Base-by-base conservation (phyloP, 2,888 invertebrate species). In the Rotaria socialis region DNA sequence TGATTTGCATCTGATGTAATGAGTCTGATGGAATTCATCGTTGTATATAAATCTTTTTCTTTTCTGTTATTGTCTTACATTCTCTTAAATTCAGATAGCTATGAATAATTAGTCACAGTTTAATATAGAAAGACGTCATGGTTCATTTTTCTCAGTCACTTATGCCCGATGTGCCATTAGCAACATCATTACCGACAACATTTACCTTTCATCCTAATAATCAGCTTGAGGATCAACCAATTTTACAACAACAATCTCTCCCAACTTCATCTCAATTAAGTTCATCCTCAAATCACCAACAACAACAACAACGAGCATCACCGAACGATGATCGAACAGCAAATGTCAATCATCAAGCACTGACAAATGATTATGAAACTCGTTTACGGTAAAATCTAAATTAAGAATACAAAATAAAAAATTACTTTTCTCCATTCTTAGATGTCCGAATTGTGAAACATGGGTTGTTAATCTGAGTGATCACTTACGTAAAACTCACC, bases 131-230 rank as follows among this genome's bases (percentile, higher is more conserved):
- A 47, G 11, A 47, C 35, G 35, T 24, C 24, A 80, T 80, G 80
- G 80, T 80, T 47, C 80, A 80, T 47, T 80, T 80, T 47, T n/a
- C 47, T 80, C 80, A 80, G 47, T 47, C 80, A 80, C 22, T 80
- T 11, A 24, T 80, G 7, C 47, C 80, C 4, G 80, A 80, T 80
- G 35, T 35, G 16, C 27, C 67, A 35, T 47, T 80, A n/a, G 80
- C 80, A 80, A 80, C 43, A 24, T 80, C 80, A 80, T 47, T 80
- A 47, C 80, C 80, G 0, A 80, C 80, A 47, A 80, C 80, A n/a
- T 80, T 47, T 80, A 80, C 80, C 24, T 80, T 80, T 80, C 80
- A 80, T 80, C 80, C 43, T 47, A 80, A 80, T 47, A 80, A 80
- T 47, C 80, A 80, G 47, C 5, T n/a, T 24, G 80, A 80, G n/a